A percentile compares a stretch with the other conserved stretches of the same genome.
Conservation (phyloP, 1,140 invertebrate species). For the Thalassaphorura encarpata region DNA sequence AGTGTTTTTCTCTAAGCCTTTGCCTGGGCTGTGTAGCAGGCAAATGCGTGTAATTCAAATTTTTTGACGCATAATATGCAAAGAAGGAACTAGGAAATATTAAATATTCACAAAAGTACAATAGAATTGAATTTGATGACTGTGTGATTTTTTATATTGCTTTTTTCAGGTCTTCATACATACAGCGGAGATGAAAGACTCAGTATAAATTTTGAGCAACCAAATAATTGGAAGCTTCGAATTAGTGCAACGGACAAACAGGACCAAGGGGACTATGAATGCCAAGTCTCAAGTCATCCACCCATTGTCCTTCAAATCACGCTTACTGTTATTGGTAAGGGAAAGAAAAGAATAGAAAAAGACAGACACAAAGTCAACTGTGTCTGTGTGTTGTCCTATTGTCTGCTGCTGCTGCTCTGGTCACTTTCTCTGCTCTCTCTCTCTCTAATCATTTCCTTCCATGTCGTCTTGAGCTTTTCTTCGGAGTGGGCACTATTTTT, state of each 20-base stretch:
- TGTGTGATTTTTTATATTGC: constrained; percentile 2
- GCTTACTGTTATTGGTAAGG: constrained; percentile 63
- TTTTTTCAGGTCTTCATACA: constrained; percentile 50
- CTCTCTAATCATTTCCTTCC: no score
- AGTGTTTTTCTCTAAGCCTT: background rate
- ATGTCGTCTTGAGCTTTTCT: no score
- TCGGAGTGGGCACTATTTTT: no score
- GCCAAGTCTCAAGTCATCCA: constrained; percentile 66
- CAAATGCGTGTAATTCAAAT: background rate
- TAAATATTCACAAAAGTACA: background rate
- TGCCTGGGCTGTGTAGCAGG: background rate
- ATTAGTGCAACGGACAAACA: constrained; percentile 60
- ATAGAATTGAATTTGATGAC: background rate
- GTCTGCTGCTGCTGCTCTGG: no score
- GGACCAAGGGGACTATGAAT: constrained; percentile 66
- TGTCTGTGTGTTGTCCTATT: no score
- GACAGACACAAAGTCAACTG: no score
- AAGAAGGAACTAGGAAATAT: background rate
- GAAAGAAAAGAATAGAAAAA: no score
- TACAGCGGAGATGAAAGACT: constrained; percentile 70
- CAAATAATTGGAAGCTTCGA: constrained; percentile 67
- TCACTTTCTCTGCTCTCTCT: no score
- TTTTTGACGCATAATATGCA: background rate
- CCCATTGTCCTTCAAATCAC: constrained; percentile 58
- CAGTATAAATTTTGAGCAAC: constrained; percentile 56